Evolutionary conservation across 2,113 vertebrate genomes (phyloP).

Genomic region (Prinia subflava): DNA sequence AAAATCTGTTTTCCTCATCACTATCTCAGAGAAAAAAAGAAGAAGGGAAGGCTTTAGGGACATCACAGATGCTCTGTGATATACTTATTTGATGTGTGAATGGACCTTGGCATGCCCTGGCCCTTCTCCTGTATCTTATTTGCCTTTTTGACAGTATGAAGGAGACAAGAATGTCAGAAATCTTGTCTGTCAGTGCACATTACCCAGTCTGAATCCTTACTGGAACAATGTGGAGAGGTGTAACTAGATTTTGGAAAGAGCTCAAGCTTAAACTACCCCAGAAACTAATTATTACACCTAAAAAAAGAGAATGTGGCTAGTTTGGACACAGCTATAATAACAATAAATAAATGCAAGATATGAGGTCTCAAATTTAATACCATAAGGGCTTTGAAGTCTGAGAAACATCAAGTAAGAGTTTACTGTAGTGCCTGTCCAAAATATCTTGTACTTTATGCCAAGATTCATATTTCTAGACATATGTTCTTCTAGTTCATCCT

Average conservation of each 20-base stretch:
- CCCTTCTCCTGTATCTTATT: neutral
- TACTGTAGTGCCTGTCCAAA: neutral
- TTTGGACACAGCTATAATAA: neutral
- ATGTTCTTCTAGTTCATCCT: neutral
- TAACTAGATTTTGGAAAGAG: neutral
- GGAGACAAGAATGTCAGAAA: neutral
- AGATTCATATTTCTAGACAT: neutral
- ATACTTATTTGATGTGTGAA: slow-evolving; percentile 3
- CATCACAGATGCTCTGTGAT: neutral
- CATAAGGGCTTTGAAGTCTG: neutral
- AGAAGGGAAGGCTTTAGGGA: neutral
- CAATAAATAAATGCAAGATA: neutral
- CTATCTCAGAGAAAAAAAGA: neutral
- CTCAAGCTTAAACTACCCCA: neutral
- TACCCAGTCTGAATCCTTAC: neutral
- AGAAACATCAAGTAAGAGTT: neutral
- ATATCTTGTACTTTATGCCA: neutral
- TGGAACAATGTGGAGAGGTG: neutral
- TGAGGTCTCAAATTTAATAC: neutral
- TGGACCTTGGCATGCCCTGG: neutral
- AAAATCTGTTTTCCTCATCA: neutral
- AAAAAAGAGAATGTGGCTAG: neutral
- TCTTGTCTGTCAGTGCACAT: neutral
- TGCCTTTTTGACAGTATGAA: neutral
- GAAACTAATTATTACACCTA: neutral